Evolutionary conservation across 2,113 vertebrate genomes (phyloP).

Genomic region (Dasyprocta punctata): DNA sequence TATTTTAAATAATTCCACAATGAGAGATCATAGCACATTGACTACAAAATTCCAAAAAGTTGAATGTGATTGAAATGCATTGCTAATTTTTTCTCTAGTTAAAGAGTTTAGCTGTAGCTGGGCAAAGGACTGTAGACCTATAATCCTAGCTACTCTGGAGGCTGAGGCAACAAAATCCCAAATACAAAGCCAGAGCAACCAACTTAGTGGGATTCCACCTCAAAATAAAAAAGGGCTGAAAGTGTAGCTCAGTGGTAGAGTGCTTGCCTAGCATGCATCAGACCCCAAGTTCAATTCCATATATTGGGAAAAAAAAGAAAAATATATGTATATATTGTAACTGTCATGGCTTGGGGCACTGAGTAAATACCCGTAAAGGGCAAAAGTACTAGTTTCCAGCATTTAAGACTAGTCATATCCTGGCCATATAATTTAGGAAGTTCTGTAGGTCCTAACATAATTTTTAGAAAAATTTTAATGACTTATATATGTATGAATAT

Average conservation of each 20-base stretch:
- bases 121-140: neutral
- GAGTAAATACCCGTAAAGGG: neutral
- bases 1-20: neutral
- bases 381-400: neutral
- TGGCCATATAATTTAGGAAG: neutral
- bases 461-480: neutral
- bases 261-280: neutral
- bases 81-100: neutral
- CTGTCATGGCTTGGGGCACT: neutral
- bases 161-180: neutral
- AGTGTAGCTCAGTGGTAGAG: neutral
- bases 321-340: neutral
- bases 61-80: neutral
- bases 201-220: neutral
- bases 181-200: neutral
- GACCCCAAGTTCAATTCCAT: no score
- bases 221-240: neutral
- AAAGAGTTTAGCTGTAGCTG: neutral
- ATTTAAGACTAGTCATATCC: neutral
- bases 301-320: neutral
- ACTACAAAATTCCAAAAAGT: neutral
- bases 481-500: neutral
- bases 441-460: neutral
- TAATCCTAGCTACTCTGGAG: neutral
- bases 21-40: neutral